Base-by-base conservation (phyloP, 2,888 invertebrate species). In the Cerastis leucographa region DNA sequence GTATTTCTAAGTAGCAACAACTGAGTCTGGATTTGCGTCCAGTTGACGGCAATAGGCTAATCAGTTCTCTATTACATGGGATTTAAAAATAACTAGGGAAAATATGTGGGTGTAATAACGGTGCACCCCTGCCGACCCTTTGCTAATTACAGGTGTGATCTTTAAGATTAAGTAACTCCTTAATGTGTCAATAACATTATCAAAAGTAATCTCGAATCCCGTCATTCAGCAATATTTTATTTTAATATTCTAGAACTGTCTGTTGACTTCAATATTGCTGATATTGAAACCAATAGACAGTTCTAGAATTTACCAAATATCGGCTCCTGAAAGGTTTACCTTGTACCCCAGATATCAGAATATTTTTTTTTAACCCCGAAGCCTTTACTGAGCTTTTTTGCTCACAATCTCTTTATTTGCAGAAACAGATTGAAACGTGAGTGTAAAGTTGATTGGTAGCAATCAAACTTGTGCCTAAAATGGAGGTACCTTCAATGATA, bases 361-460 rank as follows among this genome's bases (percentile, higher is more conserved):
- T 79, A 64, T 77, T 59, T 66, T 80, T 76, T 56, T 49, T 56
- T 40, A 44, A 54, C 14, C 56, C 35, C 19, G 8, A 67, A 67
- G 19, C 56, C 56, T 76, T 73, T 71, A 29, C 56, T 19, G 14
- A 74, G 17, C 25, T 44, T 73, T 78, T 79, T 64, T 51, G 40
- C 65, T 74, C 44, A 59, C 56, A 83, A 71, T 71, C 70, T 85
- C 75, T 80, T 80, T 85, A 84, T 78, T 85, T 84, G 70, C 65
- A 73, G 70, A 81, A 78, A 71, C 72, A 84, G 76, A 85, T 85
- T 81, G 76, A 40, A 81, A 86, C 80, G 76, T 62, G 75, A 72
- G 71, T 51, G 72, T 81, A 59, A 71, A 81, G 65, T 74, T 76
- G 81, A 85, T 84, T 78, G 82, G 64, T 69, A 76, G 51, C 54